Conservation (phyloP, 2,888 invertebrate genomes). For the Choreutis nemorana region DNA sequence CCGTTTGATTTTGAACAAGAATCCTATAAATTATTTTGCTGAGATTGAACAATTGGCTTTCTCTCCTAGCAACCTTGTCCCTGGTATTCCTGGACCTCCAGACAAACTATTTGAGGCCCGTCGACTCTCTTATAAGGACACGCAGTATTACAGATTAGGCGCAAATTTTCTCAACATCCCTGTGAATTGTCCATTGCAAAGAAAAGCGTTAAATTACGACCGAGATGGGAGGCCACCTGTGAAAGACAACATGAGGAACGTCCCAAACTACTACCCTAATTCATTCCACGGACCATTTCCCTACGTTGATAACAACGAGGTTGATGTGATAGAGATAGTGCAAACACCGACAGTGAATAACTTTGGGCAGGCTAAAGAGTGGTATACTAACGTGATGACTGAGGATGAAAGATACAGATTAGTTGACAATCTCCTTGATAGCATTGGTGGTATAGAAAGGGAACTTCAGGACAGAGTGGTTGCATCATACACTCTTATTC, state of each 20-base stretch:
- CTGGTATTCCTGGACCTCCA: slow-evolving; percentile 87
- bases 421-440: slow-evolving; percentile 77
- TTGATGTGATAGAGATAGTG: slow-evolving; percentile 54
- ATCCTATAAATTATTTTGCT: slow-evolving; percentile 86
- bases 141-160: slow-evolving; percentile 83
- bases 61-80: slow-evolving; percentile 83
- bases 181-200: slow-evolving; percentile 87
- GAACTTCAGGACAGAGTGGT: slow-evolving; percentile 65
- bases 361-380: slow-evolving; percentile 77
- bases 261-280: slow-evolving; percentile 93
- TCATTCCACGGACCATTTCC: slow-evolving; percentile 84
- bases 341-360: slow-evolving; percentile 86
- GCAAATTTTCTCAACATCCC: slow-evolving; percentile 87
- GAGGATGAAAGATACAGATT: slow-evolving; percentile 73
- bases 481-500: slow-evolving; percentile 79
- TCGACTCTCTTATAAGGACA: slow-evolving; percentile 83
- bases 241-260: slow-evolving; percentile 77
- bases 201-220: slow-evolving; percentile 73
- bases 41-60: slow-evolving; percentile 90
- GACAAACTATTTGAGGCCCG: slow-evolving; percentile 88
- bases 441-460: slow-evolving; percentile 75
- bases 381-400: slow-evolving; percentile 81
- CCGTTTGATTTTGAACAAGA: slow-evolving; percentile 78
- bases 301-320: slow-evolving; percentile 60
- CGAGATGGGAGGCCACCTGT: slow-evolving; percentile 81